These are phyloP conservation scores for Scolanthus callimorphus DNA, from an alignment of 92 coral and sea anemone genomes.

Conservation along the genomic window DNA sequence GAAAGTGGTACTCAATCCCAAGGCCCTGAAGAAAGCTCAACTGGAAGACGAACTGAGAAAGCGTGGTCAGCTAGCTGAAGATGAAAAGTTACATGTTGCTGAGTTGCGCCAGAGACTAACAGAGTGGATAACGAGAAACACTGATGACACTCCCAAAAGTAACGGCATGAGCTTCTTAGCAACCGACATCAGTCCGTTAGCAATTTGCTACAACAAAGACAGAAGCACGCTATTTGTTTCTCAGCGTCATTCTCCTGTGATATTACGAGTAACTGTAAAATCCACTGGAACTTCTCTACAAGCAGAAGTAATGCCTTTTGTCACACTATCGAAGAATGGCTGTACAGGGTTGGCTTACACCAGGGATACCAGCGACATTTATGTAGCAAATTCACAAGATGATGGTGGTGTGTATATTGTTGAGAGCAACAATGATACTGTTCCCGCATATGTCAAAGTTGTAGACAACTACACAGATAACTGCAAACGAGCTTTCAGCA, in stretches of 20 bases:
- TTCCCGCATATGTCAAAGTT: constrained; percentile 10
- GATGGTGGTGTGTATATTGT: no score
- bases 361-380: constrained; percentile 10
- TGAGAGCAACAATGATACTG: no score
- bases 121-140: constrained; percentile 18
- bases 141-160: constrained; percentile 1
- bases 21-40: constrained; percentile 26
- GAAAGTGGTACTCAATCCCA: constrained; percentile 16
- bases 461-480: not conserved
- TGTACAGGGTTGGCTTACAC: constrained; percentile 19
- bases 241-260: no score
- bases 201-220: no score
- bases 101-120: constrained; percentile 14
- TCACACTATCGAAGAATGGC: constrained; percentile 8
- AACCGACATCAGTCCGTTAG: constrained; percentile 9
- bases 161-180: constrained; percentile 17
- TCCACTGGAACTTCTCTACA: constrained; percentile 19
- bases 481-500: constrained; percentile 8
- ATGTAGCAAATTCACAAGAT: constrained; percentile 7
- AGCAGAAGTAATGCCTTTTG: constrained; percentile 6
- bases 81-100: constrained; percentile 10
- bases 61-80: constrained; percentile 9
- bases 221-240: no score
- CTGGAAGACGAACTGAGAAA: constrained; percentile 18
- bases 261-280: constrained; percentile 6